Evolutionary conservation across 2,797 vertebrate species (phyloP).

Genomic region (Taeniopygia guttata): DNA sequence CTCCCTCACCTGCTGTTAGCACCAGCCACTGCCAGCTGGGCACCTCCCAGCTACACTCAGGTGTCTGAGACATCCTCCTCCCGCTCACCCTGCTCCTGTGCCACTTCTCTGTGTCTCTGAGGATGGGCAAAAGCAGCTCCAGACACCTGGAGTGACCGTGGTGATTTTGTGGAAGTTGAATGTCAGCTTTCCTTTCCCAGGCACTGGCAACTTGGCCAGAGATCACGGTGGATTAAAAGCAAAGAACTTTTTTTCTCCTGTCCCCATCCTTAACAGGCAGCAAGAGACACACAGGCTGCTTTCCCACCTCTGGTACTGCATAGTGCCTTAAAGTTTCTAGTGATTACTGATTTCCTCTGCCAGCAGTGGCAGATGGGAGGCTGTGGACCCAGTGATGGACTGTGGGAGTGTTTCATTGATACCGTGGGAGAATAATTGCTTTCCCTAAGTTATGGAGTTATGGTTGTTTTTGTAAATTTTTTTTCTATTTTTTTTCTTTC

Average conservation of each 20-base stretch:
- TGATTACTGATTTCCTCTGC: background rate
- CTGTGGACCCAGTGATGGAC: background rate
- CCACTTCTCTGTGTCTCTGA: background rate
- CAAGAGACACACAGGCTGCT: background rate
- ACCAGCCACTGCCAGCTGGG: background rate
- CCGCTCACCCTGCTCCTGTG: background rate
- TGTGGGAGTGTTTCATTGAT: background rate
- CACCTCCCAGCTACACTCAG: background rate
- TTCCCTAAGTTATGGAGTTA: background rate
- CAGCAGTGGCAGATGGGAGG: background rate
- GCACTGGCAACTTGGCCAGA: background rate
- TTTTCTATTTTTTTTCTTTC: background rate
- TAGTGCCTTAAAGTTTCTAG: background rate
- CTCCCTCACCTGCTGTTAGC: background rate
- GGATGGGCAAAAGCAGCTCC: background rate
- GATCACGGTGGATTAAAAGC: background rate
- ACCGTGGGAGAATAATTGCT: background rate
- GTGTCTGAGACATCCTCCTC: background rate
- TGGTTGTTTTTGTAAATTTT: background rate
- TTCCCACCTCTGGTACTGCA: background rate
- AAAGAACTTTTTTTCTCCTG: background rate
- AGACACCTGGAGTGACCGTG: rapidly evolving
- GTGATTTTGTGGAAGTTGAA: background rate
- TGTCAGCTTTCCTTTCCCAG: background rate
- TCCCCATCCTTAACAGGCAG: background rate